Evolutionary conservation across 2,797 vertebrate species (phyloP), one percentile per base, ranked within the genome.

Genomic region (Galagoides demidoff): DNA sequence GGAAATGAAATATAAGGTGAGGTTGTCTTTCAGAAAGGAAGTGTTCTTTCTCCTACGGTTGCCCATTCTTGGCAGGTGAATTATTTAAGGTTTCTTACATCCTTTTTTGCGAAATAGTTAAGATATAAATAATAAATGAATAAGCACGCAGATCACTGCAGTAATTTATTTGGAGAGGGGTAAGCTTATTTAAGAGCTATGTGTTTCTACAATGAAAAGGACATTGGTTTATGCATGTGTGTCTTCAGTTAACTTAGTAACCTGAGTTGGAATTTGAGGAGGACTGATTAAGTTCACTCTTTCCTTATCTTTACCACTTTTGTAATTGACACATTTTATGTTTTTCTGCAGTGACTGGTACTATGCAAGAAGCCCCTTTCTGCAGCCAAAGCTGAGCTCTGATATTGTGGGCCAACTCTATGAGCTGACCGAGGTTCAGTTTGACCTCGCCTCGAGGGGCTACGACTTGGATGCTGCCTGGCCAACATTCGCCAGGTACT

Each of bases 401-500:
- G 99, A 99, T 97, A 99, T 99, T 86, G 98, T 99, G 95, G 99
- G 97, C 96, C 99, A 99, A 34, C 99, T 99, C 52, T 99, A 99
- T 25, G 99, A 99, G 97, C 99, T 99, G 95, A 99, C 99, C 14
- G 99, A 99, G 0, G 98, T 99, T 78, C 99, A 99, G 96, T 99
- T 99, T 98, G 99, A 99, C 96, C 98, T 99, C 96, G 99, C 99
- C 0, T 99, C 99, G 37, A 98, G 99, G 97, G 99, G 99, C 91
- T 98, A 99, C 59, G 99, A 99, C 97, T 98, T 99, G 73, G 99
- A 99, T 97, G 99, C 99, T 27, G 98, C 99, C 89, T 99, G 99
- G 99, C 99, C 99, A 4, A 99, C 99, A 0, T 99, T 99, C 98
- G 99, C 99, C 96, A 99, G 99, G 99, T 99, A 99, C 97, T 76